Evolutionary conservation across 2,888 invertebrate genomes (phyloP), one percentile per base, ranked within the genome.

Genomic region (Nephrocerus scutellatus): DNA sequence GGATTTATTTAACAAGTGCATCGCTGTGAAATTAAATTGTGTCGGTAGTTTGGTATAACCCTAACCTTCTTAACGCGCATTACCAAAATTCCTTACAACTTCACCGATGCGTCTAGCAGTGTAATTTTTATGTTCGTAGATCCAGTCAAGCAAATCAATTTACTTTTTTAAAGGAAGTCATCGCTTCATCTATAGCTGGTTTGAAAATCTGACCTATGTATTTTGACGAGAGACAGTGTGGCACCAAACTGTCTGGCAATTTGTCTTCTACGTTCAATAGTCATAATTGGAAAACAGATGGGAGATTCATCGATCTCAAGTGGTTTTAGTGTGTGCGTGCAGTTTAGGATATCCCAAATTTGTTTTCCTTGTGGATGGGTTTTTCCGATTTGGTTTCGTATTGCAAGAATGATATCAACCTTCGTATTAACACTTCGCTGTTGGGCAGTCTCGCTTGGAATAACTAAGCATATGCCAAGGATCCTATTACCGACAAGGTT

Each of bases 221-320:
- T 30, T 30, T 37, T n/a, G 37, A 14, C 19, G 13, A 18, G 37
- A 52, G 52, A 52, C 50, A 46, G 50, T 36, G 35, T 47, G 52
- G 52, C 52, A 50, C 52, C 52, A 31, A 36, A 41, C 25, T 44
- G 43, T 44, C 35, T 44, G 30, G 14, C 20, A 33, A 16, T 15
- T n/a, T 23, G 30, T 28, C 35, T 39, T 36, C 35, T 44, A 40
- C 36, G 35, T 40, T 33, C 36, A 36, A 34, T 33, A 21, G 25
- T 39, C 26, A 37, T 36, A 52, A 38, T 32, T 49, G 44, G 55
- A 59, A 59, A 58, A 54, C 59, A 59, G 58, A 58, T 59, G 59
- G 54, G 50, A 51, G 36, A 34, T 45, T 40, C 39, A 43, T n/a
- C n/a, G n/a, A 40, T 40, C 34, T 49, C 42, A 49, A 49, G 47